Base-by-base conservation (phyloP, 1,140 invertebrate genomes). In the Drosophila ambigua region DNA sequence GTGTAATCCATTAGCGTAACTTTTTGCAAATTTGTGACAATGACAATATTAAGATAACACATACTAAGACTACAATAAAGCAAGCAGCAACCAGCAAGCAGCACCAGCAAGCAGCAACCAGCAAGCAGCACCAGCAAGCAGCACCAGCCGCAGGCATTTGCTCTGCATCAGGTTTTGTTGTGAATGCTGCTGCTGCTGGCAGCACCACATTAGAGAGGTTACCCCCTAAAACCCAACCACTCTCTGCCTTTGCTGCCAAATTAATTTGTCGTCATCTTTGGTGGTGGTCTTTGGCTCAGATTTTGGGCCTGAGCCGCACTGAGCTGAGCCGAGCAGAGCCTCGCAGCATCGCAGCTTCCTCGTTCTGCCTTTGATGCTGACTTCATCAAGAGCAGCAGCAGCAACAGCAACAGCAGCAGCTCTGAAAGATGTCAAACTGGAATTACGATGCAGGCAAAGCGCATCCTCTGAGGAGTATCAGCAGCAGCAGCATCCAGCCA, bases 21-120 rank as follows among this genome's bases (percentile, higher is more conserved):
- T 80, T 89, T 79, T 87, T 90, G 82, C 90, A 90, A 90, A 91
- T 91, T 91, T 91, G 90, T 91, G 90, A 91, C 90, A 91, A 91
- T 91, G 90, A 91, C 90, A 91, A 91, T 91, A 91, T 91, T 91
- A 88, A 91, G 90, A 91, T 91, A 91, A 91, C 90, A 82, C 71
- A 72, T 41, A 64, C 44, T 28, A 55, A 51, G 44, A 39, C 15
- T 28, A 71, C 57, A 79, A 61, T 60, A 65, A 62, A 77, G 53
- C 62, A 62, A 46, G 16, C 16, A 16, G 16, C 16, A 16, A 16
- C 16, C 16, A 16, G 16, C 16, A 16, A 16, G 16, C 16, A 16
- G 16, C 20, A 16, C 0, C 16, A 16, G 16, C 20, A 20, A 20
- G 20, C 20, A 20, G 1, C 20, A 20, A 0, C 16, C 16, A 16